Base-by-base conservation (phyloP, 2,888 invertebrate species). In the Heliconius hortense region DNA sequence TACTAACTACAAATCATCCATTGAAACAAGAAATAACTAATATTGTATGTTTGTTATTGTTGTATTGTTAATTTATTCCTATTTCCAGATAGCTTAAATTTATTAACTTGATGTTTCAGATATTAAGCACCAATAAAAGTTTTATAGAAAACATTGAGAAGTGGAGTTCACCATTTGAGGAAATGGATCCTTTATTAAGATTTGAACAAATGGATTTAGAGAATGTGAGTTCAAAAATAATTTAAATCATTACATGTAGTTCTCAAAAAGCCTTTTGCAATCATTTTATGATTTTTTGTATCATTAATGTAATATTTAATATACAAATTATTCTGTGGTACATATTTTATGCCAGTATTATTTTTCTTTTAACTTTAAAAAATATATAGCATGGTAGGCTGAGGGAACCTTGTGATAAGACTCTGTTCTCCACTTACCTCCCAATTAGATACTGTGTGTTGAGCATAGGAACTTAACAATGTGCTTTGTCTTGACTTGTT, bases 141-240 rank as follows among this genome's bases (percentile, higher is more conserved):
- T 89, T 93, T 60, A 85, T 92, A 59, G 90, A 93, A 72, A 89
- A 86, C 70, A 84, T 93, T 18, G 89, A 88, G 78, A 93, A 91
- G 87, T 93, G 92, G 91, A 93, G 90, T 85, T 86, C 88, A 75
- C 87, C 88, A 43, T 92, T 92, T 86, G 93, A 92, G 82, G 92
- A 91, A 82, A 84, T 88, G 13, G 94, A 94, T 80, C 94, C 94
- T 21, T 82, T 94, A 24, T 81, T 93, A 60, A 88, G 88, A 79
- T 94, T 93, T 88, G 92, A 91, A 81, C 90, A 90, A 86, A 88
- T 92, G 87, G 85, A 87, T 82, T 76, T 83, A 39, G 88, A 89
- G 59, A 89, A 92, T 85, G 93, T 79, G 74, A 73, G 75, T 76
- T 4, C 31, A 39, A 67, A n/a, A 63, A 56, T 66, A 64, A 64